A percentile compares a stretch with the other conserved stretches of the same genome.
Evolutionary conservation across 2,888 invertebrate genomes (phyloP).

Genomic region (Eupithecia insigniata): DNA sequence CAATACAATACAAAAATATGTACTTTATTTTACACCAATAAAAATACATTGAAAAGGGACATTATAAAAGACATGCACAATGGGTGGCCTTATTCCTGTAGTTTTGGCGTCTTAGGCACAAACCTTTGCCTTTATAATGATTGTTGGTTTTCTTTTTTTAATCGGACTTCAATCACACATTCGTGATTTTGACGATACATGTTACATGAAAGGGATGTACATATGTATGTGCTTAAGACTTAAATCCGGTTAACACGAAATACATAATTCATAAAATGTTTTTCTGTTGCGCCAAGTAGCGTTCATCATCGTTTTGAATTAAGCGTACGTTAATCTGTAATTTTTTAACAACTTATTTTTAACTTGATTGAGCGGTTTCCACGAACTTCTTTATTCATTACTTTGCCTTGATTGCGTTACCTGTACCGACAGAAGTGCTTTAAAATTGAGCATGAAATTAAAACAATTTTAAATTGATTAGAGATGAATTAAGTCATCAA

Average conservation of each 20-base stretch:
- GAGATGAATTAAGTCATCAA: not conserved
- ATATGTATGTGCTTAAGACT: no score
- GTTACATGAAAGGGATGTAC: no score
- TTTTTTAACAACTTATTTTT: not conserved
- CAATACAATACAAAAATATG: no score
- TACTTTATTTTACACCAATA: no score
- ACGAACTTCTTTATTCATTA: not conserved
- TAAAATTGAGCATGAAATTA: constrained; percentile 26
- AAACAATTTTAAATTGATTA: constrained; percentile 11
- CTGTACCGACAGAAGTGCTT: constrained; percentile 7
- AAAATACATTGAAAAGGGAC: no score
- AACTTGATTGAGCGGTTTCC: not conserved
- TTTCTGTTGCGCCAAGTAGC: not conserved
- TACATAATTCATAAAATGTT: not conserved
- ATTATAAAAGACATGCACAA: no score
- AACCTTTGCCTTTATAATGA: not conserved
- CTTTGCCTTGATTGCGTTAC: constrained; percentile 3
- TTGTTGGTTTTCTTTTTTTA: not conserved
- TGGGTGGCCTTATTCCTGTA: no score
- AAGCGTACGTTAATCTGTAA: not conserved
- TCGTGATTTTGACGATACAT: no score
- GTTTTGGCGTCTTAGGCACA: not conserved
- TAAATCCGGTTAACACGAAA: no score
- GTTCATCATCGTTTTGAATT: not conserved
- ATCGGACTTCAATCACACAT: no score